phyloP scores from a whole-genome alignment of 1,140 invertebrate genomes.

The Zaprionus kolodkinae region DNA sequence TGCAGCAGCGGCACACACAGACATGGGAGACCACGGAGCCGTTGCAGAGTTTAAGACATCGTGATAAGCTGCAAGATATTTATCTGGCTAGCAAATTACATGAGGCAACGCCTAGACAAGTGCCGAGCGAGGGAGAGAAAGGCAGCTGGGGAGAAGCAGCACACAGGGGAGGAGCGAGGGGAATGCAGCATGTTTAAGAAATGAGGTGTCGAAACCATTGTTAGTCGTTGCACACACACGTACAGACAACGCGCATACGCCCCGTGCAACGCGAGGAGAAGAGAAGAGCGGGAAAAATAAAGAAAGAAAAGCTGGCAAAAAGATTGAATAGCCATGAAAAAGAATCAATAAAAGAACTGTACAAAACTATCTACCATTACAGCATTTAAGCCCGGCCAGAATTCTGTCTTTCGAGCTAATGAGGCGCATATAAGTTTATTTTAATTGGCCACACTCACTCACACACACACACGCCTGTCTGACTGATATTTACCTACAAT shows the following conservation, averaged over 20 bases:
- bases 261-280: constrained; percentile 58
- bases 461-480: constrained; percentile 34
- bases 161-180: neutral
- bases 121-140: constrained; percentile 34
- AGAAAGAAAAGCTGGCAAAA: neutral
- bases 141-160: neutral
- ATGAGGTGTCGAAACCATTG: constrained; percentile 77
- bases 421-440: constrained; percentile 61
- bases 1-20: constrained; percentile 51
- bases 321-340: neutral
- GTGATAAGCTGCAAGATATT: constrained; percentile 79
- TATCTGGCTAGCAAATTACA: constrained; percentile 80
- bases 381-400: neutral
- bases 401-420: constrained; percentile 47
- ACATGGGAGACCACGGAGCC: constrained; percentile 18
- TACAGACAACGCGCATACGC: constrained; percentile 54
- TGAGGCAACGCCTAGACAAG: constrained; percentile 74
- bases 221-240: constrained; percentile 47
- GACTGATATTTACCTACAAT: constrained; percentile 45
- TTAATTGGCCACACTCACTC: constrained; percentile 68
- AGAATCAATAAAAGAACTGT: neutral
- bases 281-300: neutral
- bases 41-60: constrained; percentile 68
- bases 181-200: constrained; percentile 65
- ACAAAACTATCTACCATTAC: neutral